These are phyloP conservation scores for Diphyllodes magnificus DNA, from an alignment of 2,113 vertebrate genomes.

Conservation along the genomic window DNA sequence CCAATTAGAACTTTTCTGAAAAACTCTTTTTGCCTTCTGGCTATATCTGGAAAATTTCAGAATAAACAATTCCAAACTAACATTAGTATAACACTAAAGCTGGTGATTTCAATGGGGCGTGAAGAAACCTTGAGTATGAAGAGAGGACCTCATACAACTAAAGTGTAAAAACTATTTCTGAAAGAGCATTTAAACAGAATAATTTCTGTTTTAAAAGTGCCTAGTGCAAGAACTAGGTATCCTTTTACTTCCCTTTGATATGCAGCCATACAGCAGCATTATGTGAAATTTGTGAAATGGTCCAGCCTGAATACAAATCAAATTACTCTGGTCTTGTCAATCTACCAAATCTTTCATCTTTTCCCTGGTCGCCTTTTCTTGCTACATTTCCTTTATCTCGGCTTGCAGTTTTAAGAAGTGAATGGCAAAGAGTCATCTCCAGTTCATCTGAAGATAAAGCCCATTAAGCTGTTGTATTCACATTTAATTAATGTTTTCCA, in stretches of 20 bases:
- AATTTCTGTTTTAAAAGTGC: background rate
- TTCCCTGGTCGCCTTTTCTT: constrained; percentile 28
- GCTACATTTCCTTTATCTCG: constrained; percentile 61
- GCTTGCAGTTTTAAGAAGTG: constrained; percentile 49
- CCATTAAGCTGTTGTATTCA: constrained; percentile 66
- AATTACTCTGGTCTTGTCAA: constrained; percentile 57
- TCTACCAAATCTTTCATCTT: constrained; percentile 53
- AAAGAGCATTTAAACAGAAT: background rate
- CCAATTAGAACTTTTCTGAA: background rate
- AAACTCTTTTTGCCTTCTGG: background rate
- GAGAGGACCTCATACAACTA: background rate
- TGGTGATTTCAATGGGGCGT: background rate
- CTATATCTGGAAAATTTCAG: background rate
- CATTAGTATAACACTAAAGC: background rate
- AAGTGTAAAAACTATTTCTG: background rate
- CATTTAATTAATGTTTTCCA: constrained; percentile 70
- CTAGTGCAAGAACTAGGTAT: background rate
- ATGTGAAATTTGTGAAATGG: constrained; percentile 2
- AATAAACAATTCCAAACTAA: background rate
- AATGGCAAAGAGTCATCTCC: constrained; percentile 59
- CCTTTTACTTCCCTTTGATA: background rate
- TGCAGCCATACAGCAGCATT: background rate
- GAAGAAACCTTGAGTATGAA: background rate
- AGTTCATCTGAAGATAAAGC: constrained; percentile 63
- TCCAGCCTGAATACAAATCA: constrained; percentile 36